These are phyloP conservation scores for Pluvialis apricaria DNA, from an alignment of 2,113 vertebrate species.

Conservation along the genomic window DNA sequence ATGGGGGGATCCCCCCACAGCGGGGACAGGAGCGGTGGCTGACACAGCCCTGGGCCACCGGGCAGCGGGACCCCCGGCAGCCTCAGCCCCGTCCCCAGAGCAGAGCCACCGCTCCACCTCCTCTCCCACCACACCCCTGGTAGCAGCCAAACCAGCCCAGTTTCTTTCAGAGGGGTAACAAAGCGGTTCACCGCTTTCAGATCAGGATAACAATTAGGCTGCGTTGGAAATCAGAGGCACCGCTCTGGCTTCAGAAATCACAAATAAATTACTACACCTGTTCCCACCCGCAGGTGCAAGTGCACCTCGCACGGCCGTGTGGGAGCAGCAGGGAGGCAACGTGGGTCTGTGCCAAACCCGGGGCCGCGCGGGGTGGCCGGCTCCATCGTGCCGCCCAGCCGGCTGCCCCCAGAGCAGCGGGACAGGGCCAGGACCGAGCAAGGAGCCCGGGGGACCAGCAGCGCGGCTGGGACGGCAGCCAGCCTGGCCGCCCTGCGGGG, in stretches of 20 bases:
- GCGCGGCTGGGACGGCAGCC: accelerated
- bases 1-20: too few species aligned
- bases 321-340: too few species aligned
- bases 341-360: not conserved
- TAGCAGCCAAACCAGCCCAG: not conserved
- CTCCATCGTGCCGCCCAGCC: too few species aligned
- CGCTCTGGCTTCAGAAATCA: not conserved
- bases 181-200: not conserved
- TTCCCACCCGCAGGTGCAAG: not conserved
- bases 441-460: not conserved
- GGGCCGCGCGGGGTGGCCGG: too few species aligned
- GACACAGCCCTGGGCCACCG: not conserved
- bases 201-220: not conserved
- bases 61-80: not conserved
- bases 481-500: not conserved
- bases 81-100: not conserved
- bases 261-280: too few species aligned
- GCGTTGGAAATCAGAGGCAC: not conserved
- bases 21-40: not conserved
- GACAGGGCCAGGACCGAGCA: not conserved
- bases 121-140: accelerated
- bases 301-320: not conserved
- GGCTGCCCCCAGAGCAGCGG: accelerated
- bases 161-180: not conserved
- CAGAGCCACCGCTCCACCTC: not conserved